Conservation (phyloP, 1,140 invertebrate genomes). For the Drosophila kohkoa region DNA sequence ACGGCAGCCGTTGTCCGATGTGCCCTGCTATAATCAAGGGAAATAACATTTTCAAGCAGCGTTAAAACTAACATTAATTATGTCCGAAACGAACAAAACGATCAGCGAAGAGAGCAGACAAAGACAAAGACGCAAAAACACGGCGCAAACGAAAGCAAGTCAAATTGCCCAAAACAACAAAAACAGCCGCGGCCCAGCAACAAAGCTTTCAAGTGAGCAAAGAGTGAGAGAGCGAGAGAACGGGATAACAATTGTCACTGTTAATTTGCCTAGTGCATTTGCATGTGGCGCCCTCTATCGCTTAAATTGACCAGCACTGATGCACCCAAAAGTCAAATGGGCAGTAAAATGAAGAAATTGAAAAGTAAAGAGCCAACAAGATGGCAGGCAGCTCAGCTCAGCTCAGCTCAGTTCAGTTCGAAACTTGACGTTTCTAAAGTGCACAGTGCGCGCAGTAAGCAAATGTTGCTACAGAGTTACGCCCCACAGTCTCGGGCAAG, state of each 20-base stretch:
- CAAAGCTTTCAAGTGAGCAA: neutral
- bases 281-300: slow-evolving; percentile 58
- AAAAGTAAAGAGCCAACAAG: slow-evolving; percentile 39
- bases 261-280: neutral
- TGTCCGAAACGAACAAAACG: slow-evolving; percentile 84
- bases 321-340: slow-evolving; percentile 3
- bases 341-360: slow-evolving; percentile 40
- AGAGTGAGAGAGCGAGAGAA: neutral
- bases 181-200: neutral
- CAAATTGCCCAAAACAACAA: slow-evolving; percentile 32
- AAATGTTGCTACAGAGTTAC: slow-evolving; percentile 60
- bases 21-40: slow-evolving; percentile 84
- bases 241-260: slow-evolving; percentile 10
- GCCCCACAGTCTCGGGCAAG: slow-evolving; percentile 32
- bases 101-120: slow-evolving; percentile 38
- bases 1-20: slow-evolving; percentile 54
- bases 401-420: too few relatives aligned
- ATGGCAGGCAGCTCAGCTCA: slow-evolving; percentile 33
- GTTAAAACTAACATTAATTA: slow-evolving; percentile 85
- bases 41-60: slow-evolving; percentile 85
- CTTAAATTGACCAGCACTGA: neutral
- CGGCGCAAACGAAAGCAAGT: slow-evolving; percentile 19
- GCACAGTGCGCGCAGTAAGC: neutral
- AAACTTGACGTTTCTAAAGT: slow-evolving; percentile 8
- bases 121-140: neutral